Evolutionary conservation across 1,140 invertebrate genomes (phyloP).

Genomic region (Nasonia giraulti): DNA sequence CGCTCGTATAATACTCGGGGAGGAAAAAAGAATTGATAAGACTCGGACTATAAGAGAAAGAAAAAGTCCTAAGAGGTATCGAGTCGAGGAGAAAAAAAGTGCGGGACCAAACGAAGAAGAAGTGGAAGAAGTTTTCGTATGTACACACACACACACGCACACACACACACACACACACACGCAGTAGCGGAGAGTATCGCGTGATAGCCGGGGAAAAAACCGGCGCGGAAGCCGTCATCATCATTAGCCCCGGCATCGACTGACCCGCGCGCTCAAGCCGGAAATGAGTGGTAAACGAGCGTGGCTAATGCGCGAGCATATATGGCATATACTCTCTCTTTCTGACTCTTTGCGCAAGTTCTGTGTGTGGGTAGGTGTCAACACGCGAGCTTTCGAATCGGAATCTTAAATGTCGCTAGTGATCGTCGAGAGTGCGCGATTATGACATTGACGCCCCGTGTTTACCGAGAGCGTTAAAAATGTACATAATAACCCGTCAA

Average conservation of each 20-base stretch:
- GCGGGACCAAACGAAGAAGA: background rate
- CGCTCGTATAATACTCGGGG: too few relatives aligned
- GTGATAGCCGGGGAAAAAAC: background rate
- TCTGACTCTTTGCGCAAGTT: too few relatives aligned
- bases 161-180: too few relatives aligned
- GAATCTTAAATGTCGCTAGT: background rate
- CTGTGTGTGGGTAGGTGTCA: background rate
- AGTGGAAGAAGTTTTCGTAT: background rate
- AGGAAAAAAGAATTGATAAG: too few relatives aligned
- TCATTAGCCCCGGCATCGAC: slow-evolving; percentile 40
- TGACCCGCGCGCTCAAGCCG: background rate
- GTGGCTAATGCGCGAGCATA: background rate
- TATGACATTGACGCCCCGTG: background rate
- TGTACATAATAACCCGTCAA: background rate
- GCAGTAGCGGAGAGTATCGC: background rate
- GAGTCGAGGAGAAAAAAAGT: background rate
- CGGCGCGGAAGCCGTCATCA: slow-evolving; percentile 30
- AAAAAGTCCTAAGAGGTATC: background rate
- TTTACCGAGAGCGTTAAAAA: slow-evolving; percentile 7
- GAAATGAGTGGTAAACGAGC: slow-evolving; percentile 28
- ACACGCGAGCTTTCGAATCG: background rate
- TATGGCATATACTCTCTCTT: too few relatives aligned
- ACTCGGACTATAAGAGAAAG: too few relatives aligned
- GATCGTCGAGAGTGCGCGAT: background rate
- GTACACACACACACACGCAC: too few relatives aligned